Conservation (phyloP, 2,113 vertebrate genomes). For the cattle (Bos taurus) region DNA sequence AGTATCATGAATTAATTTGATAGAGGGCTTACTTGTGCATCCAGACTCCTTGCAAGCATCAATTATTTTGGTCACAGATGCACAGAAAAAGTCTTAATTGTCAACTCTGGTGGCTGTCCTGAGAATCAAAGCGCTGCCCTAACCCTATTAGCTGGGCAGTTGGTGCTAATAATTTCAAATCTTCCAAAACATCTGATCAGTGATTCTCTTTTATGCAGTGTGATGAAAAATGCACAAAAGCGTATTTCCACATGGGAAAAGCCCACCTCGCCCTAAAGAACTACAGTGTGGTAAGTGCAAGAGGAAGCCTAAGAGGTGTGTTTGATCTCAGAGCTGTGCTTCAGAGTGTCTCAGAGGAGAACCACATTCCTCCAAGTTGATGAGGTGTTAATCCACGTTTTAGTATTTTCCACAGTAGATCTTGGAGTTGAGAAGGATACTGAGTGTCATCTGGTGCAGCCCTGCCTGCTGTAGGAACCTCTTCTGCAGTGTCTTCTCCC, state of each 20-base stretch:
- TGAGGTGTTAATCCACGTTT: not conserved
- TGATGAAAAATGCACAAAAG: slow-evolving; percentile 88
- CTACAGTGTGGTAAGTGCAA: slow-evolving; percentile 82
- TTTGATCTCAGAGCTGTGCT: not conserved
- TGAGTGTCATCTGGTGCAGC: not conserved
- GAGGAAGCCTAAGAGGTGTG: not conserved
- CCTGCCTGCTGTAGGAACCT: not conserved
- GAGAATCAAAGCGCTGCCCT: not conserved
- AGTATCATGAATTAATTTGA: not conserved
- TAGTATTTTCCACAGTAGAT: not conserved
- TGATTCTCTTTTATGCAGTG: slow-evolving; percentile 82
- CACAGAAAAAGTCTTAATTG: not conserved
- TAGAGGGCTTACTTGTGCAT: not conserved
- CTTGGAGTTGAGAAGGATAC: not conserved
- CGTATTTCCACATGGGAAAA: slow-evolving; percentile 91
- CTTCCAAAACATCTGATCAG: not conserved
- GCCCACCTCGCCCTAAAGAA: slow-evolving; percentile 85
- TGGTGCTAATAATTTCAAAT: not conserved
- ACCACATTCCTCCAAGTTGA: not conserved
- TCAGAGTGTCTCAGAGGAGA: not conserved
- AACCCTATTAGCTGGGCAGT: not conserved
- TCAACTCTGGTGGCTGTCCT: not conserved
- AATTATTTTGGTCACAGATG: not conserved
- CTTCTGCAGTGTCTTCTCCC: not conserved
- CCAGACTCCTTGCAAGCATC: not conserved